Conservation (phyloP, 2,797 vertebrate genomes). For the Acanthurus lineatus region DNA sequence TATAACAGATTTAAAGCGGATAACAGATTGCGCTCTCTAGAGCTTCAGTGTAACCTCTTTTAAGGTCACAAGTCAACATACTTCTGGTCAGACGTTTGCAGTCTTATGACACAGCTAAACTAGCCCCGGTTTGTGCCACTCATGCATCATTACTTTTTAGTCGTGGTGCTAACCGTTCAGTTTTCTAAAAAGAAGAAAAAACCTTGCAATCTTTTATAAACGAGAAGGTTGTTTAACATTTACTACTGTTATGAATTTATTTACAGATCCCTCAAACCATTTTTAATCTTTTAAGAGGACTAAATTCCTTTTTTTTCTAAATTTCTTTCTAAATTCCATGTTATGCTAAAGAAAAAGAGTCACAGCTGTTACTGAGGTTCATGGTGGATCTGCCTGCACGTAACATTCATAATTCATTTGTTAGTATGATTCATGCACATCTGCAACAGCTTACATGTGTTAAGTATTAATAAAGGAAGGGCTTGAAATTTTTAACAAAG, state of each 20-base stretch:
- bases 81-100: conserved; percentile 12
- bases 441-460: conserved; percentile 53
- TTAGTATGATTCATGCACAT: conserved; percentile 61
- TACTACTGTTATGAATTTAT: neutral
- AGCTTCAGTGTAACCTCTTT: conserved; percentile 18
- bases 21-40: conserved; percentile 24
- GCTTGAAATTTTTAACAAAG: conserved; percentile 46
- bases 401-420: conserved; percentile 68
- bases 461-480: conserved; percentile 69
- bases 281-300: neutral
- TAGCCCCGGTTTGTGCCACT: neutral
- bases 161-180: neutral
- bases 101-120: neutral
- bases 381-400: conserved; percentile 37
- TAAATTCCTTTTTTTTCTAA: too few species aligned
- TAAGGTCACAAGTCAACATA: neutral
- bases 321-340: too few species aligned
- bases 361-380: conserved; percentile 26
- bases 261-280: neutral
- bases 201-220: too few species aligned
- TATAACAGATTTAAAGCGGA: conserved; percentile 64
- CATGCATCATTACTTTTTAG: neutral
- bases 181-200: too few species aligned
- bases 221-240: neutral
- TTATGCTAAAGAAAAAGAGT: too few species aligned